These are phyloP conservation scores for Catostomus latipinnis DNA, from an alignment of 2,797 vertebrate species.

Conservation along the genomic window DNA sequence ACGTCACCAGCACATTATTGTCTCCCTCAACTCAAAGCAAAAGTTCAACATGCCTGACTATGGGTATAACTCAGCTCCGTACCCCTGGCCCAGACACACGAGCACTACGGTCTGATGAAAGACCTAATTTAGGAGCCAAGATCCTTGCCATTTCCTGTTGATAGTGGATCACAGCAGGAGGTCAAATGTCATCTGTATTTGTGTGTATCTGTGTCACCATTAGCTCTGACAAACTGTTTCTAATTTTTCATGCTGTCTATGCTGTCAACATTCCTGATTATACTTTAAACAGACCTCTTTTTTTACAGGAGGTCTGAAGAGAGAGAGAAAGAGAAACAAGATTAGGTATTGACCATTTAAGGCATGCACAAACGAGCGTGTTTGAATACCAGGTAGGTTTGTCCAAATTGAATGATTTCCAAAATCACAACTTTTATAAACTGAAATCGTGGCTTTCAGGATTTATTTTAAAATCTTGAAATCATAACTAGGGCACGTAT, in stretches of 20 bases:
- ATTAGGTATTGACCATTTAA: too few relatives aligned
- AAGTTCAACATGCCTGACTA: neutral
- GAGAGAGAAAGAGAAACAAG: neutral
- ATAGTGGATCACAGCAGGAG: slow-evolving; percentile 58
- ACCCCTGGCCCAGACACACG: neutral
- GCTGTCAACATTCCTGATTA: slow-evolving; percentile 14
- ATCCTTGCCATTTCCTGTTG: slow-evolving; percentile 56
- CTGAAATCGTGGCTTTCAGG: neutral
- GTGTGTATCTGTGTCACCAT: slow-evolving; percentile 43
- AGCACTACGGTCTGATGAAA: slow-evolving; percentile 34
- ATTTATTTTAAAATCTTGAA: neutral
- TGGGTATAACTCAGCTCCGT: neutral
- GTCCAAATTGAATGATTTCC: neutral
- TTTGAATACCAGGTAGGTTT: slow-evolving; percentile 12
- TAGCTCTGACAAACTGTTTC: slow-evolving; percentile 26
- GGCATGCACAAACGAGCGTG: too few relatives aligned
- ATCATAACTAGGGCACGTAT: neutral
- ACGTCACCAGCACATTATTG: slow-evolving; percentile 1
- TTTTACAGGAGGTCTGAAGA: neutral
- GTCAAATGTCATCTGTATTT: slow-evolving; percentile 48
- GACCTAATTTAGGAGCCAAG: slow-evolving; percentile 39
- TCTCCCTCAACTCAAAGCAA: neutral
- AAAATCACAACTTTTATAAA: neutral
- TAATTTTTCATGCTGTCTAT: slow-evolving; percentile 33
- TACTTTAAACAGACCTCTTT: slow-evolving; percentile 32